Conservation (phyloP, 2,888 invertebrate genomes). For the Drosophila falleni region DNA sequence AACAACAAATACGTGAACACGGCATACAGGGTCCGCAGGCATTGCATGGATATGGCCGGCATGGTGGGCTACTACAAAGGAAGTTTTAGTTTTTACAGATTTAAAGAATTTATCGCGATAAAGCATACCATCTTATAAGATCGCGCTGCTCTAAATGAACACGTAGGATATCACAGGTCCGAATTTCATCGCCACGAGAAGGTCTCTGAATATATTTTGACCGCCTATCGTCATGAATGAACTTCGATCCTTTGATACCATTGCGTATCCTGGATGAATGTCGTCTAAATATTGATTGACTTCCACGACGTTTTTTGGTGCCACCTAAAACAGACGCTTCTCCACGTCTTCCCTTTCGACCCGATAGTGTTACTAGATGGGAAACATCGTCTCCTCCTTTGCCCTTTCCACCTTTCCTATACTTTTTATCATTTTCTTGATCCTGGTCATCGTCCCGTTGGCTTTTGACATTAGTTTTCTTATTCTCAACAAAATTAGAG, state of each 20-base stretch:
- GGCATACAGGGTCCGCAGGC: constrained; percentile 21
- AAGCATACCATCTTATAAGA: constrained; percentile 46
- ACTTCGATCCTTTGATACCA: constrained; percentile 32
- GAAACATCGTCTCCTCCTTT: constrained; percentile 6
- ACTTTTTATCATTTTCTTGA: not conserved
- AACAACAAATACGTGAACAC: constrained; percentile 24
- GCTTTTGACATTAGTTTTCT: not conserved
- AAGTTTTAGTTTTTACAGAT: not conserved
- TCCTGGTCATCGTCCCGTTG: not conserved
- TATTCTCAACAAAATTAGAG: not conserved
- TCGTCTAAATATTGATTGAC: constrained; percentile 4
- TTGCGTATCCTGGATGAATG: constrained; percentile 13
- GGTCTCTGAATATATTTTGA: constrained; percentile 16
- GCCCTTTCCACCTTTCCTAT: not conserved
- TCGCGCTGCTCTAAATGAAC: constrained; percentile 74
- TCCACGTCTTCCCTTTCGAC: not conserved
- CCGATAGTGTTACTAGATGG: not conserved
- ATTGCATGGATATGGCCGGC: constrained; percentile 1
- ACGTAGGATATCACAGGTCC: constrained; percentile 74
- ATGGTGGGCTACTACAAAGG: constrained; percentile 12
- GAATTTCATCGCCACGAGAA: constrained; percentile 64
- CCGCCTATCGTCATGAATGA: constrained; percentile 3
- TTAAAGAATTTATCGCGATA: not conserved
- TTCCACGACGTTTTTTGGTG: not conserved
- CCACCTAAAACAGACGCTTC: not conserved